Percentiles rank a stretch among this genome's conserved stretches.
phyloP scores from a whole-genome alignment of 2,113 vertebrate species.

The Cynoglossus semilaevis region DNA sequence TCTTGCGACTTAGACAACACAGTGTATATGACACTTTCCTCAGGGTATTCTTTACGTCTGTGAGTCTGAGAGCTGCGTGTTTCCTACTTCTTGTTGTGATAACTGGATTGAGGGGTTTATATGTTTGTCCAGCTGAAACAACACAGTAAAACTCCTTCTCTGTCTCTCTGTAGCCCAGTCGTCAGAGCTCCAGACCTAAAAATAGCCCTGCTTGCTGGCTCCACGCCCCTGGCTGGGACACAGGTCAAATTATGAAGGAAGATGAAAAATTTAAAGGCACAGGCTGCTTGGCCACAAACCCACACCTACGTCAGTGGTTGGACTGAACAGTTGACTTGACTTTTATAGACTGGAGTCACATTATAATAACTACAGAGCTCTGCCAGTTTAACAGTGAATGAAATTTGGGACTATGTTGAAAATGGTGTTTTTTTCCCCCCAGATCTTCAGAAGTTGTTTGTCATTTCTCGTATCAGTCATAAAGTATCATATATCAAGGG shows the following conservation, averaged over 20 bases:
- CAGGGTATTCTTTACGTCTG: conserved; percentile 27
- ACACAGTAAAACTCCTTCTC: conserved; percentile 73
- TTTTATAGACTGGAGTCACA: conserved; percentile 51
- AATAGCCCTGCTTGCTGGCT: conserved; percentile 74
- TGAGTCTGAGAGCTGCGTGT: conserved; percentile 47
- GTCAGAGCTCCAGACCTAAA: conserved; percentile 72
- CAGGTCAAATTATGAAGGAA: conserved; percentile 81
- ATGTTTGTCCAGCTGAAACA: conserved; percentile 76
- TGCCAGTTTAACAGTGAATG: conserved; percentile 3
- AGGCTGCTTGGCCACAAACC: conserved; percentile 66
- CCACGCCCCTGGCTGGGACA: conserved; percentile 77
- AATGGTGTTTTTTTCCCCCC: conserved; percentile 23
- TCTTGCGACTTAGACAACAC: neutral
- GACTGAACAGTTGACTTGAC: conserved; percentile 63
- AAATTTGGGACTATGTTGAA: conserved; percentile 9
- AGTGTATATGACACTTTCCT: conserved; percentile 14
- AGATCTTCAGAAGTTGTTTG: conserved; percentile 12
- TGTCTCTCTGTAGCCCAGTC: conserved; percentile 65
- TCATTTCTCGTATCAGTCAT: conserved; percentile 9
- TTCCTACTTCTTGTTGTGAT: conserved; percentile 52
- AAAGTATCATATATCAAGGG: conserved; percentile 21
- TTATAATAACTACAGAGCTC: conserved; percentile 37
- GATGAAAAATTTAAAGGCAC: conserved; percentile 81
- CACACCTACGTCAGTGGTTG: conserved; percentile 65
- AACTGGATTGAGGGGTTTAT: conserved; percentile 67